Evolutionary conservation across 30 jellyfish, hydroid and myxozoan species (phyloP), one percentile per base, ranked within the genome.

Genomic region (Aurelia aurita): DNA sequence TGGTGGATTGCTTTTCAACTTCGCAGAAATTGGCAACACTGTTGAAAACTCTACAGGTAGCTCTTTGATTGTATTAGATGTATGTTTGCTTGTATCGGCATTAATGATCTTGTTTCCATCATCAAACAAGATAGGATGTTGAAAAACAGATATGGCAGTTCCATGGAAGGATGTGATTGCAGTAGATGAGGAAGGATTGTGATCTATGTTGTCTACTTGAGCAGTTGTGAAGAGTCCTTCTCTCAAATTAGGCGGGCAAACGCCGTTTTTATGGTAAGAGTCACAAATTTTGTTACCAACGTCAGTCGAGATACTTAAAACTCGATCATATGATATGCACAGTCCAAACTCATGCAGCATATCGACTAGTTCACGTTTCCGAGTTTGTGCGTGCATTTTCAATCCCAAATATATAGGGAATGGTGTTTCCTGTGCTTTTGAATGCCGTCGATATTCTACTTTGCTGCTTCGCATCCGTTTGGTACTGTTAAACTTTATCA

Each of bases 351-450:
- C 35, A n/a, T 43, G 47, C 16, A 46, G 25, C 23, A n/a, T 71
- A 7, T 25, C 62, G 15, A 73, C 73, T 16, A 73, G 75, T 21
- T 49, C 53, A 14, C 49, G 10, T 23, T 73, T 47, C 18, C 45
- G 86, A 23, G 73, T 73, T 73, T 73, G 28, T 73, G 86, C 43
- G 55, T 43, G 71, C 86, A 73, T 47, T 51, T n/a, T 47, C 31
- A 73, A 26, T 14, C 86, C 86, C 28, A 73, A 25, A 73, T 73
- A 73, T 20, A 73, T 27, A n/a, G 86, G 81, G 51, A 73, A 73
- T 44, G 86, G 74, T 12, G 73, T 73, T 73, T 73, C 86, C n/a
- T 32, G 47, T n/a, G 75, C 73, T 47, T 54, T 43, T 22, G 43
- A 25, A 39, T 55, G 73, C 28, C 73, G 74, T n/a, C 63, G 62